A percentile compares a stretch with the other conserved stretches of the same genome.
These are phyloP conservation scores for Bothrops jararaca DNA, from an alignment of 2,113 vertebrate genomes.

Conservation along the genomic window DNA sequence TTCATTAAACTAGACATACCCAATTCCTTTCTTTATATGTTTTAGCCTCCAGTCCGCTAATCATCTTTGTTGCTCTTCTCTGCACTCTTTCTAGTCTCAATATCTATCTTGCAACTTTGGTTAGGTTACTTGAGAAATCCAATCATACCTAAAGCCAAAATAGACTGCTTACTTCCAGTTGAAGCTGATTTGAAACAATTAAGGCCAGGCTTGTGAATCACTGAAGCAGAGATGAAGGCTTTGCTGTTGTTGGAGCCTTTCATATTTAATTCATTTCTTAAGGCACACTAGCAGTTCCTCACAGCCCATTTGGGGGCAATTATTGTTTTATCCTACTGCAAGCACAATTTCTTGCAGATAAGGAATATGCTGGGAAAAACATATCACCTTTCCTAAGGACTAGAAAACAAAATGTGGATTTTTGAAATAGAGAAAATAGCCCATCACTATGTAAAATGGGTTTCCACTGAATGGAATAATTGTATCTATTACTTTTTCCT, in stretches of 20 bases:
- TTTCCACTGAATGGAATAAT: background rate
- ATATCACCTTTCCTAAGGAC: background rate
- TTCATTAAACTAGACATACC: no score
- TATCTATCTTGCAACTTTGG: background rate
- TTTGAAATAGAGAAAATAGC: background rate
- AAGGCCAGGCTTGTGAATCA: background rate
- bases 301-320: background rate
- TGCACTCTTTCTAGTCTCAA: no score
- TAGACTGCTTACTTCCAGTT: background rate
- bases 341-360: background rate
- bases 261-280: background rate
- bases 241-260: background rate
- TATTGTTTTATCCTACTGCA: background rate
- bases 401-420: background rate
- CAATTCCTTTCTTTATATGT: no score
- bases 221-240: background rate
- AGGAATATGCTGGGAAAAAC: background rate
- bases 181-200: background rate
- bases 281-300: background rate
- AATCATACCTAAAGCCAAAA: background rate
- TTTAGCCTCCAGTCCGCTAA: no score
- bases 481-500: background rate
- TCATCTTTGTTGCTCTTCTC: no score
- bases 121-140: background rate
- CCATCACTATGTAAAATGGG: background rate